Conservation (phyloP, 2,797 vertebrate genomes). For the Sylvilagus floridanus region DNA sequence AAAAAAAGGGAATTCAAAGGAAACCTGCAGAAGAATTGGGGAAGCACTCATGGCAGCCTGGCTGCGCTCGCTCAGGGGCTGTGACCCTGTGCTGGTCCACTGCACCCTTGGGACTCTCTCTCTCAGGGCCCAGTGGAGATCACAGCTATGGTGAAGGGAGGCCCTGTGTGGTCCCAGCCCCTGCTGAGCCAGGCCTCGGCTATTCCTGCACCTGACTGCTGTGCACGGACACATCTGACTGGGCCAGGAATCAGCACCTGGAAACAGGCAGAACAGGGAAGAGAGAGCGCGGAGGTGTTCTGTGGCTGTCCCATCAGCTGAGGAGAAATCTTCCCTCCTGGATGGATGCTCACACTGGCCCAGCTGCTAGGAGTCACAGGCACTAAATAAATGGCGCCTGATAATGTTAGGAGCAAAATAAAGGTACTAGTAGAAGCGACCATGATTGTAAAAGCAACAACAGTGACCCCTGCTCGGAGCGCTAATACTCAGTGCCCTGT, state of each 20-base stretch:
- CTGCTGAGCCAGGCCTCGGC: background rate
- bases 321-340: background rate
- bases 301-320: background rate
- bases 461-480: background rate
- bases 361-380: background rate
- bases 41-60: background rate
- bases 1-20: background rate
- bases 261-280: background rate
- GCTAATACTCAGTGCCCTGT: too few relatives aligned
- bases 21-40: background rate
- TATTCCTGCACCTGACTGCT: fast-evolving
- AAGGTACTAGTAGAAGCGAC: background rate
- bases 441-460: background rate
- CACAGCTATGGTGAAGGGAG: background rate
- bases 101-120: background rate
- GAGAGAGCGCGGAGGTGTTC: too few relatives aligned
- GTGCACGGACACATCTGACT: background rate
- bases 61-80: background rate
- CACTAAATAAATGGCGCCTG: background rate
- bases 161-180: background rate
- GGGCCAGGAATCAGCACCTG: background rate
- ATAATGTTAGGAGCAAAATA: background rate
- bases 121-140: background rate
- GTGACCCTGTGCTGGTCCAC: too few relatives aligned
- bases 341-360: background rate